Evolutionary conservation across 2,888 invertebrate genomes (phyloP).

Genomic region (Troides oblongomaculatus): DNA sequence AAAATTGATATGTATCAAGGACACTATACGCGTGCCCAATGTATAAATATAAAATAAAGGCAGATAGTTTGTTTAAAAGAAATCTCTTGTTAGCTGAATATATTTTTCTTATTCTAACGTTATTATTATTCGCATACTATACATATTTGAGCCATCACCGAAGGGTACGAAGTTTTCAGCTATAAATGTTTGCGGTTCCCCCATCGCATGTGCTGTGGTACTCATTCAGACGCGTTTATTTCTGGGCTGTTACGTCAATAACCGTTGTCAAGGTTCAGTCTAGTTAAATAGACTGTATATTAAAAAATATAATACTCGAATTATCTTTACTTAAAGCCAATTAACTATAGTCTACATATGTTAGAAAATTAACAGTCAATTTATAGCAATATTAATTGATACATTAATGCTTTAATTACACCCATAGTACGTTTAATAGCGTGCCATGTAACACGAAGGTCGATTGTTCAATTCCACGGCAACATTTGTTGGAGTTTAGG

Average conservation of each 20-base stretch:
- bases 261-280: constrained; percentile 7
- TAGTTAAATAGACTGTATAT: background rate
- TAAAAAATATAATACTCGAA: background rate
- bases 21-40: too few relatives aligned
- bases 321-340: background rate
- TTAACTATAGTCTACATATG: background rate
- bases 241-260: constrained; percentile 7
- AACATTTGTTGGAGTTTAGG: too few relatives aligned
- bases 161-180: background rate
- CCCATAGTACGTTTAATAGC: too few relatives aligned
- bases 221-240: constrained; percentile 1
- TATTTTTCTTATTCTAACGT: background rate
- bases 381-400: background rate
- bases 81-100: background rate
- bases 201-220: background rate
- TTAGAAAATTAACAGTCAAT: background rate
- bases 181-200: background rate
- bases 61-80: too few relatives aligned
- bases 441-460: too few relatives aligned
- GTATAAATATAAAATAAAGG: too few relatives aligned
- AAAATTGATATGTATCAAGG: too few relatives aligned
- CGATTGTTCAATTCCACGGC: too few relatives aligned
- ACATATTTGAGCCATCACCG: background rate
- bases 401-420: too few relatives aligned
- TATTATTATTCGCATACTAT: background rate